Base-by-base conservation (phyloP, 2,797 vertebrate genomes). In the Anabacerthia variegaticeps region DNA sequence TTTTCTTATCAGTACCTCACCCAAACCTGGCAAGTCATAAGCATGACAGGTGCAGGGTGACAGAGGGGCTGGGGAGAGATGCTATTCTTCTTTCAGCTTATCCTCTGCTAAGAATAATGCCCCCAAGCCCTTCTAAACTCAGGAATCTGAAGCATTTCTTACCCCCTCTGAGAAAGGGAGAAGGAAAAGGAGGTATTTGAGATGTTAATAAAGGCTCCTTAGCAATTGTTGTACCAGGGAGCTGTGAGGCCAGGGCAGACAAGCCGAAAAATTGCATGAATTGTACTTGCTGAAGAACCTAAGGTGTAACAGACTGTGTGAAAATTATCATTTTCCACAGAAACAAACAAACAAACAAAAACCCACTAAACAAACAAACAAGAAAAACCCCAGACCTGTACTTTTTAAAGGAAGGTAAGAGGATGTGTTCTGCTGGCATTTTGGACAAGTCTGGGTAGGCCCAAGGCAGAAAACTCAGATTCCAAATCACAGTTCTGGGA, bases 111-210 rank as follows among this genome's bases (percentile, higher is more conserved):
- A 94, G 55, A 77, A 36, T 80, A 88, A 82, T 94, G 89, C 87
- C 84, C 87, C 37, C 36, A 39, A 39, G 85, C 65, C 62, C 84
- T 96, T 95, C 85, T 83, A 39, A 85, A 93, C 86, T 92, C 91
- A 77, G 93, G 97, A 98, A 98, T 97, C 88, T 46, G 8, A 94
- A 93, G 91, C 59, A 95, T 97, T 96, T 97, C 96, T 97, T 85
- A 91, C 66, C 55, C 65, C 34, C 79, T n/a, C 87, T 43, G 59
- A 94, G 95, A 90, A 94, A 85, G 72, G 65, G 76, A 94, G 88
- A 92, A 94, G 88, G 73, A 86, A 75, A 88, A 88, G 75, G 92
- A 89, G 67, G 90, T 82, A 85, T 86, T 84, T 92, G 58, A 88
- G n/a, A 66, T 78, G 93, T 77, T 94, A 81, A 89, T 93, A 96